Evolutionary conservation across 1,140 invertebrate species (phyloP), one percentile per base, ranked within the genome.

Genomic region (Forficula auricularia): DNA sequence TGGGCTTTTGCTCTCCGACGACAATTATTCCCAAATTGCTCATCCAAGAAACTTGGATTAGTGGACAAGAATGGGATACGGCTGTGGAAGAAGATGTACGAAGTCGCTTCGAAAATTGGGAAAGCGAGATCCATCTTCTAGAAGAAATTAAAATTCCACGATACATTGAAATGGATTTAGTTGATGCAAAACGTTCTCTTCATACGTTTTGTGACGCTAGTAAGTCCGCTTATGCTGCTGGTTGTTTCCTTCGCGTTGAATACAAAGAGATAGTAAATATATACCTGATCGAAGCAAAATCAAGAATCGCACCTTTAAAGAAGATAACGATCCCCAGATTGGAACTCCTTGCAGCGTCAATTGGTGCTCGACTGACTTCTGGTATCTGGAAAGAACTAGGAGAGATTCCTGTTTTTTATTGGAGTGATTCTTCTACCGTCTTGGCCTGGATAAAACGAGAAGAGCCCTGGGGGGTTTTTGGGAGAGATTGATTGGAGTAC

Each of bases 181-280:
- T 19, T 13, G 4, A 7, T 45, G 38, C 12, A 19, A 30, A 30
- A 33, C 30, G 42, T 35, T 9, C 50, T 35, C 40, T 54, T 31
- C 58, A 59, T 22, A 46, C 52, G 0, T 62, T 59, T 45, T 53
- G 51, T 31, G 59, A 62, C 46, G 59, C 57, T 4, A 57, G 52
- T 31, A 33, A 52, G 38, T 43, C 37, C 9, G 54, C 50, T 7
- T 62, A 57, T 40, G 58, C 49, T 7, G 52, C 54, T 12, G 52
- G 37, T n/a, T 33, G 54, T 2, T 63, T 57, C 47, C 10, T 54
- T 16, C 44, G 51, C 1, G 36, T 14, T 3, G 42, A 51, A 31
- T 31, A 35, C 14, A 15, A 43, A 6, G 7, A 38, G 16, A 3
- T 39, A 42, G 44, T 43, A 3, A 35, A 35, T 6, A 30, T 50